Evolutionary conservation across 2,888 invertebrate genomes (phyloP).

Genomic region (Hypercompe scribonia): DNA sequence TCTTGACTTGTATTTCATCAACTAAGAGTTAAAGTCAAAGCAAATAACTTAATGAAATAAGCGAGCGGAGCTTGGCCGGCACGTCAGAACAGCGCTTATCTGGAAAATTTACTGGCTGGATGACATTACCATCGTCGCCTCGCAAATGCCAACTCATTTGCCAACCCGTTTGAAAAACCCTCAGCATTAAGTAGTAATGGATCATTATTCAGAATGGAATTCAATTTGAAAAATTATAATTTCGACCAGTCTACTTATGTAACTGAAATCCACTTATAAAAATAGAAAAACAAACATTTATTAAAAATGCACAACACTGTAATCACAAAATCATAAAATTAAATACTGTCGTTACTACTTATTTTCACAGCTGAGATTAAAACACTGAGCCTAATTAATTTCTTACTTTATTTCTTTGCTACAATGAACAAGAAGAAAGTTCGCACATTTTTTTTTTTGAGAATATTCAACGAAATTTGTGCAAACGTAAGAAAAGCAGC

Average conservation of each 20-base stretch:
- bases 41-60: constrained; percentile 82
- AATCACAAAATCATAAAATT: background rate
- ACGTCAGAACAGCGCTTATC: constrained; percentile 79
- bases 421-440: constrained; percentile 30
- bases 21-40: constrained; percentile 70
- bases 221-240: constrained; percentile 22
- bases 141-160: constrained; percentile 79
- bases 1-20: constrained; percentile 63
- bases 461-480: constrained; percentile 22
- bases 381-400: constrained; percentile 37
- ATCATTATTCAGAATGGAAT: constrained; percentile 54
- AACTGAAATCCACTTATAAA: background rate
- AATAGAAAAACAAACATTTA: background rate
- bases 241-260: background rate
- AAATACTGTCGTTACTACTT: constrained; percentile 21
- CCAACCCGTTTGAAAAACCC: constrained; percentile 78
- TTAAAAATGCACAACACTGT: background rate
- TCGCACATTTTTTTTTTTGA: constrained; percentile 23
- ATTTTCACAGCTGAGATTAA: constrained; percentile 26
- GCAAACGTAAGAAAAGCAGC: constrained; percentile 28
- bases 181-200: constrained; percentile 64
- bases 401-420: constrained; percentile 33
- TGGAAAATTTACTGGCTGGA: constrained; percentile 82
- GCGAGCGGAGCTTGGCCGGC: constrained; percentile 71
- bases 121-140: constrained; percentile 82